Percentiles rank a stretch among this genome's conserved stretches.
Evolutionary conservation across 2,113 vertebrate species (phyloP).

Genomic region (Dinomys branickii): DNA sequence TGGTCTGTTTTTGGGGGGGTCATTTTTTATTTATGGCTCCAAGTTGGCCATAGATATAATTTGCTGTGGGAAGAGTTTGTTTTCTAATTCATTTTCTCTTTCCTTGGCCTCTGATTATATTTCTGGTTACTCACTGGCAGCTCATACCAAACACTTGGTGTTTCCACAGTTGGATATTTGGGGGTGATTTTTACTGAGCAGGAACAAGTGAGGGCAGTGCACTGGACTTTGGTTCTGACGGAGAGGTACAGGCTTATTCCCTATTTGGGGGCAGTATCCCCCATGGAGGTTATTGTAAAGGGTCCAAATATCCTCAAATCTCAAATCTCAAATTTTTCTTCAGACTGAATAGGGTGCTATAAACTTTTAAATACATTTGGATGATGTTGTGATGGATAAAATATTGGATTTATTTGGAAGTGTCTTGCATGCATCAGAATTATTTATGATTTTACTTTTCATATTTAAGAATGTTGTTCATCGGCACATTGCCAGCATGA

Average conservation of each 20-base stretch:
- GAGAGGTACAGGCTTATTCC: background rate
- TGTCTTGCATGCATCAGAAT: conserved; percentile 19
- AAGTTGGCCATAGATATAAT: background rate
- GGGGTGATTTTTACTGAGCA: background rate
- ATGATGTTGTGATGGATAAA: conserved; percentile 42
- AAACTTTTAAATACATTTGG: background rate
- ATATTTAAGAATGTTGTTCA: conserved; percentile 25
- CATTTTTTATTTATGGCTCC: background rate
- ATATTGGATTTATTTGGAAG: conserved; percentile 8
- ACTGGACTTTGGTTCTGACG: background rate
- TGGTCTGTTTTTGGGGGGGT: background rate
- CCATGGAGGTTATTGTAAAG: background rate
- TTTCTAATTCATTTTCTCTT: conserved; percentile 38
- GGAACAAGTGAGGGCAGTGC: background rate
- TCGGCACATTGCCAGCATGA: background rate
- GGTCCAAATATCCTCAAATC: background rate
- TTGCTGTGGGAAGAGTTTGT: background rate
- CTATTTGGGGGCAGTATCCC: background rate
- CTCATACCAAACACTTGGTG: background rate
- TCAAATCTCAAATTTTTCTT: conserved; percentile 4
- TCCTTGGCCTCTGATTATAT: conserved; percentile 11
- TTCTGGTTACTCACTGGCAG: background rate
- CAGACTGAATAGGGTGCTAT: background rate
- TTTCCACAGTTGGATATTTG: background rate
- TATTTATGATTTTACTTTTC: background rate